phyloP scores from a whole-genome alignment of 2,797 vertebrate species.

The Mormyrus hasselquistii region DNA sequence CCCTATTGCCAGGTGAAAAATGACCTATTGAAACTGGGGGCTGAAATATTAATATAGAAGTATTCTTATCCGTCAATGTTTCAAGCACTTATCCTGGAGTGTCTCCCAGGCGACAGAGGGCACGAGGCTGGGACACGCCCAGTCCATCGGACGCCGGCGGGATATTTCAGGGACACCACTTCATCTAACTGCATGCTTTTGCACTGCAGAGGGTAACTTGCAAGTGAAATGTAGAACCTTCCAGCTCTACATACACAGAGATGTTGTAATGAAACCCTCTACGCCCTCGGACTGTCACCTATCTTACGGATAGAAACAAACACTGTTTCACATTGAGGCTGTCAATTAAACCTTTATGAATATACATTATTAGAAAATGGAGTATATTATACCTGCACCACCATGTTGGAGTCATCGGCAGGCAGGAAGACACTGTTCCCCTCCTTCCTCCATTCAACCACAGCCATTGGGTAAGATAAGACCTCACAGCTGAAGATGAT shows the following conservation, averaged over 20 bases:
- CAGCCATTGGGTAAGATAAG: slow-evolving; percentile 45
- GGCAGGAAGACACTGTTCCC: slow-evolving; percentile 38
- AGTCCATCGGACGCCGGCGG: background rate
- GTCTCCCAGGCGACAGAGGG: background rate
- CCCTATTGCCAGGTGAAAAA: background rate
- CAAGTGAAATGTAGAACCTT: background rate
- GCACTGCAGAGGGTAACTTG: background rate
- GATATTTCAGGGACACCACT: background rate
- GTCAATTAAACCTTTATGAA: background rate
- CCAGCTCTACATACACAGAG: background rate
- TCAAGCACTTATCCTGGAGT: background rate
- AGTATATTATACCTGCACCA: slow-evolving; percentile 31
- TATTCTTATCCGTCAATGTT: background rate
- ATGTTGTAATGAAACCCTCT: background rate
- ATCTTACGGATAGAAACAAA: background rate
- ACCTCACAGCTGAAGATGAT: slow-evolving; percentile 50
- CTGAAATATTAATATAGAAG: background rate
- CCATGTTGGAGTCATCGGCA: slow-evolving; percentile 40
- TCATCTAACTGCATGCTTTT: background rate
- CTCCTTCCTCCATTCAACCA: slow-evolving; percentile 50
- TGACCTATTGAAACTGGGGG: background rate
- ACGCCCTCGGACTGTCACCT: background rate
- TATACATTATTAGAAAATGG: background rate
- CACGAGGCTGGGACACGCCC: background rate
- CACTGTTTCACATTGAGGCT: background rate